Base-by-base conservation (phyloP, 2,797 vertebrate species). In the Rachycentron canadum region DNA sequence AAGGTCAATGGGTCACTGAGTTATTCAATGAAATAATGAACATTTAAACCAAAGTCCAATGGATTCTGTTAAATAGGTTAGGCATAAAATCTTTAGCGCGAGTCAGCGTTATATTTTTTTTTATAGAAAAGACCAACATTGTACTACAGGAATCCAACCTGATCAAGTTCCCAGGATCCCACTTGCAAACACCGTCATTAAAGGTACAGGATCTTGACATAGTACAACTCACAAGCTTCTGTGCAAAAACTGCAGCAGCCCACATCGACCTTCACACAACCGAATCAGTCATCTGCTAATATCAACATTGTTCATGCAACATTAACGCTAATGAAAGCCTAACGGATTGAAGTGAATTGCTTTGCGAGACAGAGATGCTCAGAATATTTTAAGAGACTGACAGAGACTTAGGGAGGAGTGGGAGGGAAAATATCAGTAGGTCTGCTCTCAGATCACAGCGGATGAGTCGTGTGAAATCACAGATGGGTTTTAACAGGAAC, bases 401-500 rank as follows among this genome's bases (percentile, higher is more conserved):
- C 64, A 5, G 50, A 60, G 78, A 83, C 13, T 0, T 65, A 62
- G 73, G 53, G 64, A 43, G 57, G 77, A 73, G 81, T 60, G 62
- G 74, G 73, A 80, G 79, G 81, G 80, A 64, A 71, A 57, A 19
- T 70, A 45, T 71, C 87, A 79, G 86, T 17, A 64, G 72, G 86
- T 82, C 88, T 84, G 89, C 69, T 65, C 79, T 77, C 45, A 0
- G 59, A 89, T 89, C 79, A 26, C 79, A 77, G 74, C 66, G 83
- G 89, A 70, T 78, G 75, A 86, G 80, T 74, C 2, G 81, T 75
- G 83, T 52, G 83, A 88, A 69, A 68, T 90, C 86, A 85, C 78
- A 76, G 89, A 89, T 78, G 84, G 80, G 73, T 83, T 88, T 86
- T 86, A 90, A 69, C 91, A 79, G 89, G 88, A 91, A 88, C 88